Evolutionary conservation across 2,113 vertebrate species (phyloP).

Genomic region (Bubo scandiacus): DNA sequence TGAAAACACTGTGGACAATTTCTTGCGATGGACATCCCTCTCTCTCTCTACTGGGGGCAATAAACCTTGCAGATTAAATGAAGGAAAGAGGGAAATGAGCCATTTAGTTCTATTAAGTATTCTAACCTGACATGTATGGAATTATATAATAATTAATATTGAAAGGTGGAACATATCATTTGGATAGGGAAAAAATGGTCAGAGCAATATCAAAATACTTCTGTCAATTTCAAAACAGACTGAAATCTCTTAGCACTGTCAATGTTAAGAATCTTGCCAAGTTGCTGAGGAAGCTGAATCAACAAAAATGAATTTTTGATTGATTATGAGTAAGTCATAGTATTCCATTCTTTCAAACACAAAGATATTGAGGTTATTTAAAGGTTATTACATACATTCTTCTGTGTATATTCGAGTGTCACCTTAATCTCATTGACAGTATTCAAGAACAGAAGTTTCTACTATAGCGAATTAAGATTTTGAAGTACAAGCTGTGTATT

Average conservation of each 20-base stretch:
- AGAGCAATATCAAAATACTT: neutral
- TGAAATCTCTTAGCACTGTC: constrained; percentile 12
- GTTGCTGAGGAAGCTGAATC: constrained; percentile 50
- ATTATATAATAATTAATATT: constrained; percentile 46
- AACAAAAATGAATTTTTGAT: constrained; percentile 65
- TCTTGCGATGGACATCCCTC: neutral
- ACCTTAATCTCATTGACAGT: neutral
- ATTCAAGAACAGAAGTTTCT: constrained; percentile 18
- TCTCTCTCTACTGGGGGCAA: constrained; percentile 2
- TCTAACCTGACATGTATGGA: constrained; percentile 48
- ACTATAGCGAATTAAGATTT: neutral
- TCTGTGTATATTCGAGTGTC: neutral
- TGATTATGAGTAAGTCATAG: constrained; percentile 50
- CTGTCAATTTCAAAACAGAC: neutral
- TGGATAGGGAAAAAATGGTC: neutral
- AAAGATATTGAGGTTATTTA: constrained; percentile 43
- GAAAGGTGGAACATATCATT: constrained; percentile 9
- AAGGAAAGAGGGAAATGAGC: constrained; percentile 42
- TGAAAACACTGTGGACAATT: constrained; percentile 27
- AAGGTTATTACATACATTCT: constrained; percentile 60
- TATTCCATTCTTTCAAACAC: constrained; percentile 48
- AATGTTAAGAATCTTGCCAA: constrained; percentile 42
- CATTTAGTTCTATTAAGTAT: constrained; percentile 52
- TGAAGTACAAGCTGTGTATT: neutral
- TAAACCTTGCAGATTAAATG: constrained; percentile 61